These are phyloP conservation scores for Ameiurus melas DNA, from an alignment of 2,113 vertebrate genomes.

Conservation along the genomic window DNA sequence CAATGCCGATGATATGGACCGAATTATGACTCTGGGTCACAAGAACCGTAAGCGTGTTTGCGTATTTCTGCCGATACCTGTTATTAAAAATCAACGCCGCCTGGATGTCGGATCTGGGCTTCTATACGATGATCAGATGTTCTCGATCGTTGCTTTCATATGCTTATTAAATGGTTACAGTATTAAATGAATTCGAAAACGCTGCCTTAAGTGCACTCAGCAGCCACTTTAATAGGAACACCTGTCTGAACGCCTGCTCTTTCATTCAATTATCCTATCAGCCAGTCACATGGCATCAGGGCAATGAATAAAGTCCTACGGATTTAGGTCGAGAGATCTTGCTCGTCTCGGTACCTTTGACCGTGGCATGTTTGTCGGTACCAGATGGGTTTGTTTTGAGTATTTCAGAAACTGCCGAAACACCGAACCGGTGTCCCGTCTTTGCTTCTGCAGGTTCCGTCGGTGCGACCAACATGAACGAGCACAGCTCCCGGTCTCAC, in stretches of 20 bases:
- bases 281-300: not conserved
- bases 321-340: not conserved
- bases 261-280: not conserved
- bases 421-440: not conserved
- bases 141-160: not conserved
- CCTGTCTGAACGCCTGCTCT: not conserved
- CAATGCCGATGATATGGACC: slow-evolving; percentile 98
- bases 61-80: not conserved
- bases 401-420: not conserved
- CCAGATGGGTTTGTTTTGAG: not conserved
- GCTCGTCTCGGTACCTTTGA: not conserved
- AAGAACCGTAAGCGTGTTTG: slow-evolving; percentile 89
- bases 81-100: not conserved
- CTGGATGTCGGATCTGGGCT: not conserved
- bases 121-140: not conserved
- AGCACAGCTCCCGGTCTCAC: slow-evolving; percentile 96
- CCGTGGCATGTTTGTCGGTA: not conserved
- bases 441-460: slow-evolving; percentile 81
- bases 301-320: not conserved
- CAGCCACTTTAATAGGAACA: not conserved
- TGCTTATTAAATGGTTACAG: not conserved
- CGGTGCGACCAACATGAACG: slow-evolving; percentile 98
- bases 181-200: not conserved
- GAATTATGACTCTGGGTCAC: slow-evolving; percentile 97
- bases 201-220: not conserved